Base-by-base conservation (phyloP, 2,888 invertebrate genomes). In the Seladonia tumulorum region DNA sequence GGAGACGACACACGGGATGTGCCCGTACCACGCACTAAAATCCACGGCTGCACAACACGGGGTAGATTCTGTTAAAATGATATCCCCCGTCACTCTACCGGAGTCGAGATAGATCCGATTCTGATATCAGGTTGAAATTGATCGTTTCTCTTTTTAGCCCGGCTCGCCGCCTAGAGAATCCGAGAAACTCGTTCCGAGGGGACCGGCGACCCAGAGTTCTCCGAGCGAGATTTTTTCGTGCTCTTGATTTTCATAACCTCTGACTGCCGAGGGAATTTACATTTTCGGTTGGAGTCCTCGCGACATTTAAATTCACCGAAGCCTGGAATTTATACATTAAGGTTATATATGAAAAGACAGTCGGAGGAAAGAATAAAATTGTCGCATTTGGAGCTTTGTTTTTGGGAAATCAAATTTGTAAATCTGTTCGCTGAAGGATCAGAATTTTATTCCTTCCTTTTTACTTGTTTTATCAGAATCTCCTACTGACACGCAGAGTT, bases 31-130 rank as follows among this genome's bases (percentile, higher is more conserved):
- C 87, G 72, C 81, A 89, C 82, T 76, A 87, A 84, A 88, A 88
- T 90, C 89, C 86, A 90, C 88, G 93, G 93, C 92, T 94, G 92
- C 93, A 92, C 90, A 92, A 93, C 94, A 93, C 90, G 91, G 92
- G 91, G 89, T 92, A 94, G 94, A 94, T 94, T 95, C 89, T 94
- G 94, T 95, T 94, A 95, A 95, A 95, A 90, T 91, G 91, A 90
- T 91, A 91, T 88, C 89, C 90, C 87, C 57, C 89, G 87, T 90
- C 87, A 83, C 82, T 83, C 79, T 81, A 73, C 45, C n/a, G 57
- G 85, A 71, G 77, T 87, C 81, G 74, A 39, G 76, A 82, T 81
- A 86, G 91, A 90, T 88, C 91, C 83, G 91, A 90, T 88, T 90
- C 83, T 75, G 87, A 91, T 90, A 90, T 91, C 85, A 75, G 81